Base-by-base conservation (phyloP, 2,113 vertebrate genomes). In the Melanerpes formicivorus region DNA sequence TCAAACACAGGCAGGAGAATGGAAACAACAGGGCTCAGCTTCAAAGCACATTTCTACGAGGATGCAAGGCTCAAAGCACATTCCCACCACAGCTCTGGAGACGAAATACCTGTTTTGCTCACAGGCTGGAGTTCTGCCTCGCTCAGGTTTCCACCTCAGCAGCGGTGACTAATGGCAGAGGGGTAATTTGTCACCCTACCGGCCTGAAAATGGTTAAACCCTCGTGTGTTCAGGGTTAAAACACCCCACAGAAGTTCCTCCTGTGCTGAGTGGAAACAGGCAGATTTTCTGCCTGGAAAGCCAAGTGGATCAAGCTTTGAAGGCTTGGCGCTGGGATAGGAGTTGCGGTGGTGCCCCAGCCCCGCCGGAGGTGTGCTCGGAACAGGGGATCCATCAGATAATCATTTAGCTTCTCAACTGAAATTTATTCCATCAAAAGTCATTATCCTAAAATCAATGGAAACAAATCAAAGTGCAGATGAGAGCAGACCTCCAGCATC, bases 231-330 rank as follows among this genome's bases (percentile, higher is more conserved):
- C 92, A 81, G 95, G 87, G 78, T 87, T 84, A 90, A 93, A 92
- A 37, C 37, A 37, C 37, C 37, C 37, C 37, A 37, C 46, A 58
- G 23, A 62, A 87, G 78, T 80, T 78, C 48, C 42, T 52, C 74
- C n/a, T 87, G 78, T 93, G 92, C 93, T 81, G 92, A 93, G 92
- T 55, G 34, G 93, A 64, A 93, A 89, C 19, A 30, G 92, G 87
- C 58, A 81, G 78, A 92, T 93, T 95, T 95, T 95, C 86, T 93
- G 80, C 94, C 63, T 92, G 93, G 60, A 64, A 60, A 92, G 42
- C 42, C 42, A 42, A 42, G 14, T 42, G 42, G 13, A 42, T 42
- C 42, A 42, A 42, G 42, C 42, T 42, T 42, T 42, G 42, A 42
- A 42, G 42, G 42, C 42, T 42, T 42, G 42, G 42, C 42, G 14